phyloP scores from a whole-genome alignment of 2,113 vertebrate genomes.

The Rissa tridactyla region DNA sequence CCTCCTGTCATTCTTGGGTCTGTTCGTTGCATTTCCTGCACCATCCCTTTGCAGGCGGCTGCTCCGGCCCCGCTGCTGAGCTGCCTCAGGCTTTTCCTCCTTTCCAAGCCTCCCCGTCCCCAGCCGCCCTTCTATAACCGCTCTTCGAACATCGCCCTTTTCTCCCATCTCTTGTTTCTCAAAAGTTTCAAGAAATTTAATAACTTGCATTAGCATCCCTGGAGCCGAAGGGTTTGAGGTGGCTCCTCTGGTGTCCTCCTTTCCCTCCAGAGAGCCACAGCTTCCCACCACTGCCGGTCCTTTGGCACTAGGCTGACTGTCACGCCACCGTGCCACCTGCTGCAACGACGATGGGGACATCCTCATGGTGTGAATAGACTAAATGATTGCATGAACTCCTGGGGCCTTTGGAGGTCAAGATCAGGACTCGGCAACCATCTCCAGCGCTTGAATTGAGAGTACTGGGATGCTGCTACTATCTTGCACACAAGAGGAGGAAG shows the following conservation, averaged over 20 bases:
- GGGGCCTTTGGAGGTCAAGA: neutral
- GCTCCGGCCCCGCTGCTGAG: neutral
- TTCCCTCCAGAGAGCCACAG: neutral
- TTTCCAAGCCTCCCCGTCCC: neutral
- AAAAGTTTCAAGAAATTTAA: neutral
- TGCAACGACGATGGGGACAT: accelerated
- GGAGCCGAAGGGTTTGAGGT: neutral
- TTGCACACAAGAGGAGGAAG: neutral
- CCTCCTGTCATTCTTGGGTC: neutral
- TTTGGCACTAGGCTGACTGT: neutral
- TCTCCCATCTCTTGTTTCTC: neutral
- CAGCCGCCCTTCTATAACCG: neutral
- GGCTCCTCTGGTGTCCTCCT: neutral
- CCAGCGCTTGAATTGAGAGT: neutral
- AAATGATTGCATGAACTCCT: neutral
- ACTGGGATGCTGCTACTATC: neutral
- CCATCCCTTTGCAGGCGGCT: neutral
- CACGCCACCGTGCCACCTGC: accelerated
- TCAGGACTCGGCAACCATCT: neutral
- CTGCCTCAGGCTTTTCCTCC: neutral
- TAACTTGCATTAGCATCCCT: neutral
- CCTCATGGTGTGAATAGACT: accelerated
- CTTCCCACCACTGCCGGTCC: neutral
- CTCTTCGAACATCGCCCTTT: neutral
- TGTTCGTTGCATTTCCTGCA: neutral